phyloP scores from a whole-genome alignment of 2,888 invertebrate genomes.

The Drosophila quinaria region DNA sequence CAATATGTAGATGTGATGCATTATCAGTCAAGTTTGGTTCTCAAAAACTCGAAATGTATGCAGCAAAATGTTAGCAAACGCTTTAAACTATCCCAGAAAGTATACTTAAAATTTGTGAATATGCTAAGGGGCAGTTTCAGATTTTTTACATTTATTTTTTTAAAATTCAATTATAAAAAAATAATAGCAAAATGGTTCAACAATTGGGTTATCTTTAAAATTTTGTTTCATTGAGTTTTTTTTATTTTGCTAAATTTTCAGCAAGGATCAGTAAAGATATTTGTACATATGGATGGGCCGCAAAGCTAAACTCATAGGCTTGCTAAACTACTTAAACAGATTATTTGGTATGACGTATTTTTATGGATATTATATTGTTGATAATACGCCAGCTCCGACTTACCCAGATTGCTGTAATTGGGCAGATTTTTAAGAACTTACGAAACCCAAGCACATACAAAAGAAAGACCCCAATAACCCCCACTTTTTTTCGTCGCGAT shows the following conservation, averaged over 20 bases:
- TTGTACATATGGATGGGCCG: conserved; percentile 63
- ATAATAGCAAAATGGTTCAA: neutral
- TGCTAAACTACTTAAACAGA: conserved; percentile 72
- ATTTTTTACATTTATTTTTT: neutral
- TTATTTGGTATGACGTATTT: conserved; percentile 54
- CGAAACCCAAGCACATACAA: conserved; percentile 36
- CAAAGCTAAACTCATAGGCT: conserved; percentile 71
- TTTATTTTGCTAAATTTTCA: conserved; percentile 6
- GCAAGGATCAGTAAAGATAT: conserved; percentile 16
- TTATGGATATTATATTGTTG: conserved; percentile 45
- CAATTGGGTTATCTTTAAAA: conserved; percentile 4
- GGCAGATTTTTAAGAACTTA: conserved; percentile 51
- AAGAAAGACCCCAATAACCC: conserved; percentile 17
- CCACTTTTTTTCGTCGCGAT: conserved; percentile 50
- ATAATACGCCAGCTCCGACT: conserved; percentile 68
- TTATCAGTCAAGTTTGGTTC: conserved; percentile 19
- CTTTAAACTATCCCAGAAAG: conserved; percentile 10
- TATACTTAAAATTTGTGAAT: neutral
- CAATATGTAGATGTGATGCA: conserved; percentile 33
- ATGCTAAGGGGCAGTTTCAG: neutral
- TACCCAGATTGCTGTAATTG: conserved; percentile 72
- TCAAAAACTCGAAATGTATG: conserved; percentile 6
- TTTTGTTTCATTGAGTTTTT: conserved; percentile 16
- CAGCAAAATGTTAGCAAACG: conserved; percentile 15
- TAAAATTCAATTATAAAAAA: neutral